Conservation (phyloP, 2,113 vertebrate genomes). For the Aphyosemion australe region DNA sequence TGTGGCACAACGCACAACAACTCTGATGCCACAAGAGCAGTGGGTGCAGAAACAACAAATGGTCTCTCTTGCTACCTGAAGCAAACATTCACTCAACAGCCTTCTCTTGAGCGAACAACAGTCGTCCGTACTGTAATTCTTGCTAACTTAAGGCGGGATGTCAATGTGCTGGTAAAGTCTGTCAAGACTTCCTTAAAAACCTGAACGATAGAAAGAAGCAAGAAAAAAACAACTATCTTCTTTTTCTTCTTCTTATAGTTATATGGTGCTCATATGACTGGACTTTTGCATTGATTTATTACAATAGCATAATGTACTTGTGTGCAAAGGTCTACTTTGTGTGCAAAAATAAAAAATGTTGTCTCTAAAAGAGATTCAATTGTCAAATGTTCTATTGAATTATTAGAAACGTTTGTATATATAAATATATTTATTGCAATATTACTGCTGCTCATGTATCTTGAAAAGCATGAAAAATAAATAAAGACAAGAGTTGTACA, state of each 20-base stretch:
- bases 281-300: conserved; percentile 74
- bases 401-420: conserved; percentile 73
- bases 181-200: conserved; percentile 69
- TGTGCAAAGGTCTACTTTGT: conserved; percentile 80
- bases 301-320: conserved; percentile 76
- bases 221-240: conserved; percentile 15
- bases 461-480: conserved; percentile 66
- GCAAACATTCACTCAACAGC: conserved; percentile 34
- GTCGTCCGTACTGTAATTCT: conserved; percentile 62
- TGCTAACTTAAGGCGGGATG: conserved; percentile 53
- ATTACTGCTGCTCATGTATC: conserved; percentile 54
- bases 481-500: conserved; percentile 1
- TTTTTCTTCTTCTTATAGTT: conserved; percentile 45
- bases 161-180: conserved; percentile 70
- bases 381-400: conserved; percentile 85
- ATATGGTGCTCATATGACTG: conserved; percentile 78
- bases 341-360: conserved; percentile 76
- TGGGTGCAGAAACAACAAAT: conserved; percentile 35
- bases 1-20: conserved; percentile 28
- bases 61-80: conserved; percentile 58
- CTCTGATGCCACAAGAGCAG: conserved; percentile 38
- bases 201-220: conserved; percentile 43
- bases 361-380: conserved; percentile 84
- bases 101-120: conserved; percentile 50
- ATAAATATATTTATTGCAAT: conserved; percentile 29